Conservation (phyloP, 2,113 vertebrate genomes). For the Toxotes jaculatrix region DNA sequence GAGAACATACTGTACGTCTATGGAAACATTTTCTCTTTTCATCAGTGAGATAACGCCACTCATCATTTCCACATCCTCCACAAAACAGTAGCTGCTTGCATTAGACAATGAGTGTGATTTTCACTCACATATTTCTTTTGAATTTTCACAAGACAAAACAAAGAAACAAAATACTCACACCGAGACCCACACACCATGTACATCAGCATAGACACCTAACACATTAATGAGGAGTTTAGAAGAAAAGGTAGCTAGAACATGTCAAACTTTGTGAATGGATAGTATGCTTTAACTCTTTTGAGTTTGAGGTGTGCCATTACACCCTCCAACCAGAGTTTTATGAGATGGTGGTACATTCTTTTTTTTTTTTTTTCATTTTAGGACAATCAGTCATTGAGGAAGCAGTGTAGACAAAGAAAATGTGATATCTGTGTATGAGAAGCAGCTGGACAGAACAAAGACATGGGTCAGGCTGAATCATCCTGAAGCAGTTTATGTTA, state of each 20-base stretch:
- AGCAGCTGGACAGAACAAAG: neutral
- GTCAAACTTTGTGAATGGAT: neutral
- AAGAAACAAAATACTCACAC: neutral
- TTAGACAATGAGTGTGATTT: neutral
- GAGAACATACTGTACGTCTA: too few relatives aligned
- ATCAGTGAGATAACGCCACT: too few relatives aligned
- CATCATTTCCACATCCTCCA: neutral
- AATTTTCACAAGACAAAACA: slow-evolving; percentile 7
- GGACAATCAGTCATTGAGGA: too few relatives aligned
- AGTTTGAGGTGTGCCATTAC: too few relatives aligned
- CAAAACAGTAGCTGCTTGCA: neutral
- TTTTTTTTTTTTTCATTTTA: too few relatives aligned
- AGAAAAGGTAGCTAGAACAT: neutral
- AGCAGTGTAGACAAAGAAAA: too few relatives aligned
- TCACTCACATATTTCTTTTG: neutral
- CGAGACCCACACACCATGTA: neutral
- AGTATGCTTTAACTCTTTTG: neutral
- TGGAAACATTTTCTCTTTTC: too few relatives aligned
- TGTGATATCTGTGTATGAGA: neutral
- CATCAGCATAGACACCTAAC: neutral
- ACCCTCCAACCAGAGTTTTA: too few relatives aligned
- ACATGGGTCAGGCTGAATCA: neutral
- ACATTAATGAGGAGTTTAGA: neutral
- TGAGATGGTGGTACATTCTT: too few relatives aligned
- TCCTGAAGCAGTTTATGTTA: neutral